Base-by-base conservation (phyloP, 2,113 vertebrate genomes). In the Trichechus manatus region DNA sequence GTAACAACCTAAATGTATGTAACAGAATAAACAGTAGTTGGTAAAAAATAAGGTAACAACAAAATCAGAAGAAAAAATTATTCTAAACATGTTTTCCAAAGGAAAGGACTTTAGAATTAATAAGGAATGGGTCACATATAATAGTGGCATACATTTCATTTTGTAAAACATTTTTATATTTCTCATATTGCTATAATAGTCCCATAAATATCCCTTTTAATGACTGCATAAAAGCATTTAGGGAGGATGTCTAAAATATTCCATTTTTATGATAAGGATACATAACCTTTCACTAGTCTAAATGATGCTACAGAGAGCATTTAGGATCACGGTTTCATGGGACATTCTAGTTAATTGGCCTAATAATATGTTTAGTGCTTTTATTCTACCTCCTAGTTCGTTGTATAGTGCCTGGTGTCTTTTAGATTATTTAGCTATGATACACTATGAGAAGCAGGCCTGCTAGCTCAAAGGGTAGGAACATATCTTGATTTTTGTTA, bases 91-190 rank as follows among this genome's bases (percentile, higher is more conserved):
- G 15, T 80, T 93, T 94, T 83, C 10, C 31, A 78, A 85, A 88
- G 33, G 13, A 83, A 85, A 70, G 29, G 5, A 4, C 23, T 80
- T 93, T 36, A 86, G 7, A 89, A 56, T 86, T 70, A 64, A 78
- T 56, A 82, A 77, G 94, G 64, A 91, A 50, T 70, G 29, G 29
- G 27, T 88, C 9, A 72, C 56, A 74, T 1, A n/a, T 33, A 94
- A 66, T 11, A 85, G 15, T 63, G 20, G n/a, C 66, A 86, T 70
- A 91, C 85, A 86, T 81, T 83, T 80, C 36, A 91, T 39, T 68
- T 25, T 77, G 15, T 93, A 85, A 84, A 80, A 75, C 27, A 96
- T 68, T 92, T 94, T 92, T 89, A 89, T 10, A 89, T 50, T 29
- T 87, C 33, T 47, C 68, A 47, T 9, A 5, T 42, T 75, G 15